These are phyloP conservation scores for Lampropteryx suffumata DNA, from an alignment of 2,888 invertebrate genomes.

Conservation along the genomic window DNA sequence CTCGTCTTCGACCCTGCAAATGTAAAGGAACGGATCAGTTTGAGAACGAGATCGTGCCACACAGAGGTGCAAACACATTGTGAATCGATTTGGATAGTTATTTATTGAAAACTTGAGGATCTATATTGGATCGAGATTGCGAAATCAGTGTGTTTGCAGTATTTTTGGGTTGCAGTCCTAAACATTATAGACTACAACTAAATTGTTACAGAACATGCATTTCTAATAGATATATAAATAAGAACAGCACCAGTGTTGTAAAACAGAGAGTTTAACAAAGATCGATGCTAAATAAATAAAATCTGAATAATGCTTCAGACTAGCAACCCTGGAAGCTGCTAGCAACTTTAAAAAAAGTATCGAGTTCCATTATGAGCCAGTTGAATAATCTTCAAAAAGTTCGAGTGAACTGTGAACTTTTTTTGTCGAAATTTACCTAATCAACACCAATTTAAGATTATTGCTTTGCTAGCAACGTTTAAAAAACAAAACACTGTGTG, in stretches of 20 bases:
- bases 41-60: conserved; percentile 51
- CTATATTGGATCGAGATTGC: no score
- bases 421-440: neutral
- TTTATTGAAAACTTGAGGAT: no score
- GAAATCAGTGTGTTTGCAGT: conserved; percentile 66
- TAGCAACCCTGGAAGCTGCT: conserved; percentile 52
- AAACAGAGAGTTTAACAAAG: no score
- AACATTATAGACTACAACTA: conserved; percentile 20
- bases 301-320: conserved; percentile 40
- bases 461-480: conserved; percentile 56
- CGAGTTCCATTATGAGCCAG: neutral
- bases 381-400: neutral
- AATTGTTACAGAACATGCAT: conserved; percentile 24
- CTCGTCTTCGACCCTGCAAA: conserved; percentile 90
- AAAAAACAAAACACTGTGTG: conserved; percentile 52
- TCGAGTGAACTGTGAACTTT: no score
- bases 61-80: conserved; percentile 76
- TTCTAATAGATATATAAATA: conserved; percentile 6
- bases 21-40: conserved; percentile 22
- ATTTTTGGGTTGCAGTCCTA: conserved; percentile 64
- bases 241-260: no score
- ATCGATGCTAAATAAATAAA: neutral
- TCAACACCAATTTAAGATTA: no score
- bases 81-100: neutral
- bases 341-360: conserved; percentile 11